Evolutionary conservation across 1,140 invertebrate genomes (phyloP).

Genomic region (Pteromalus puparum): DNA sequence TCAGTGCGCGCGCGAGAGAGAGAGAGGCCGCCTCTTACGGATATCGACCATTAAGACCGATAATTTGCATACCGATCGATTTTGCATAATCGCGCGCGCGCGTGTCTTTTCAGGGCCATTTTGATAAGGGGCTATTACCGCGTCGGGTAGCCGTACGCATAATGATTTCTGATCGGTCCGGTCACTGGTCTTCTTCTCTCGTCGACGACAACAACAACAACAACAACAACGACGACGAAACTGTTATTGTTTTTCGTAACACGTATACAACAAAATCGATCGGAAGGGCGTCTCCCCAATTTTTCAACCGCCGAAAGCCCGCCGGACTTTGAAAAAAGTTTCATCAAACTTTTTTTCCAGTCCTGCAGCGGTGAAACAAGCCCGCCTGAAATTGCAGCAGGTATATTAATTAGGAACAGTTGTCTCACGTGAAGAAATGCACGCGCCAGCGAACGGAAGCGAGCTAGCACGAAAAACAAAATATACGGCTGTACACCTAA

Average conservation of each 20-base stretch:
- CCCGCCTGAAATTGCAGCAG: slow-evolving; percentile 34
- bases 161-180: not conserved
- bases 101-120: slow-evolving; percentile 12
- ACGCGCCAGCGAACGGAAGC: not conserved
- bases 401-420: slow-evolving; percentile 54
- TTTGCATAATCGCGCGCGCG: slow-evolving; percentile 41
- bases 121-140: slow-evolving; percentile 36
- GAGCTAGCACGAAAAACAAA: not conserved
- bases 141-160: not conserved
- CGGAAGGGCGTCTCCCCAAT: no score
- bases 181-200: not conserved
- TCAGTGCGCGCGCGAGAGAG: slow-evolving; percentile 27
- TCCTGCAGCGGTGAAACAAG: no score
- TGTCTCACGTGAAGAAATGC: slow-evolving; percentile 50
- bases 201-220: not conserved
- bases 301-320: no score
- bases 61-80: slow-evolving; percentile 47
- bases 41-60: slow-evolving; percentile 43
- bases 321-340: slow-evolving; percentile 13
- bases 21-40: slow-evolving; percentile 22
- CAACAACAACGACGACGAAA: not conserved
- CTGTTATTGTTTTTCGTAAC: no score
- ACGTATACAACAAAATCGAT: no score
- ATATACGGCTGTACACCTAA: slow-evolving; percentile 26
- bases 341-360: slow-evolving; percentile 15